Conservation (phyloP, 2,797 vertebrate genomes). For the Chelon labrosus region DNA sequence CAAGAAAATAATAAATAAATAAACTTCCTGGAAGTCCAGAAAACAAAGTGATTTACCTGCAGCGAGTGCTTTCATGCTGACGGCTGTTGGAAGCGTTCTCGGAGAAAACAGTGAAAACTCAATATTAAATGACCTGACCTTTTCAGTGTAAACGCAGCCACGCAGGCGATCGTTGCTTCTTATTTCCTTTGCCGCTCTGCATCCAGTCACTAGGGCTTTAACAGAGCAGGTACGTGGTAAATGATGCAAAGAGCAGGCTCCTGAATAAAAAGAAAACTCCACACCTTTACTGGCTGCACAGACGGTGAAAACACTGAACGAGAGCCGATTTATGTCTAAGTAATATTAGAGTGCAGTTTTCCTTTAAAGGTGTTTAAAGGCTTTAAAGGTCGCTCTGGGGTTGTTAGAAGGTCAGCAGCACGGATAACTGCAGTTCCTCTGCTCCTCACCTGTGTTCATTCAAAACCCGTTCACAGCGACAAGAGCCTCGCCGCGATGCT, state of each 20-base stretch:
- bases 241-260: background rate
- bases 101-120: conserved; percentile 16
- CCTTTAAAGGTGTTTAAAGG: background rate
- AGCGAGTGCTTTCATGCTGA: conserved; percentile 9
- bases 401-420: conserved; percentile 15
- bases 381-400: background rate
- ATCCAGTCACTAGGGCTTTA: conserved; percentile 38
- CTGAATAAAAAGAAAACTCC: background rate
- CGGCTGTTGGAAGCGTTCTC: conserved; percentile 3
- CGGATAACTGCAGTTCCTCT: background rate
- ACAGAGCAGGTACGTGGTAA: conserved; percentile 17
- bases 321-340: too few relatives aligned
- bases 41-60: conserved; percentile 58
- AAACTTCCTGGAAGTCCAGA: conserved; percentile 31
- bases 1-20: conserved; percentile 37
- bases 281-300: background rate
- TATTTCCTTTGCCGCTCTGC: conserved; percentile 30
- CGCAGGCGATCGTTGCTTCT: conserved; percentile 27
- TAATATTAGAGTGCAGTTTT: background rate
- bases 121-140: conserved; percentile 56
- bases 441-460: conserved; percentile 3
- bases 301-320: too few relatives aligned
- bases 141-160: conserved; percentile 45
- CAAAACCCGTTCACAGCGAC: conserved; percentile 16
- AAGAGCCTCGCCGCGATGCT: too few relatives aligned